Evolutionary conservation across 2,113 vertebrate genomes (phyloP), one percentile per base, ranked within the genome.

Genomic region (Cyrtonyx montezumae): DNA sequence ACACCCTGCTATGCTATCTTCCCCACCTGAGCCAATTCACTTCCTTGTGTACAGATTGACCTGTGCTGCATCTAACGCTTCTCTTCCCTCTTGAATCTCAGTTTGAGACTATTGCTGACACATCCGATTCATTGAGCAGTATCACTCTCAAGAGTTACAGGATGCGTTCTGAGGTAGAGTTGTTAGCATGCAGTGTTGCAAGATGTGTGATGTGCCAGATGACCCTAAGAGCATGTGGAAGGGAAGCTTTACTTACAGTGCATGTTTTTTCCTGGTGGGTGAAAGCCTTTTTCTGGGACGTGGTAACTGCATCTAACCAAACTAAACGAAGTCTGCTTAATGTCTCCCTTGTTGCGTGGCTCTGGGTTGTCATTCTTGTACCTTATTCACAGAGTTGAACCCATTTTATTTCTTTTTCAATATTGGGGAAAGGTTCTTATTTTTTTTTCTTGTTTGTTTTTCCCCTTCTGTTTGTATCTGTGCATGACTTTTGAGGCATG

Each of bases 101-200:
- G 99, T 99, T 98, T 98, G 98, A 99, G 96, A 98, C 98, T 91
- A 98, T 99, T 96, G 98, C 98, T 69, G 98, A 98, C 93, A 95
- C 97, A 6, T 98, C 98, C 20, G 98, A 99, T 84, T 98, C 98
- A 91, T 98, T 98, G 42, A 98, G 98, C 98, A 99, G 95, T 9
- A 98, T 99, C 95, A 99, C 98, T 42, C 98, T 99, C 95, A 99
- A 99, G 98, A 98, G 98, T 95, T 99, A 98, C 97, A 99, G 98
- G 58, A 97, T 97, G 96, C 98, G 97, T 97, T 96, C 98, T 21
- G 99, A 99, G 99, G 99, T 99, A 99, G 61, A 97, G 93, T 78
- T 16, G 6, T 53, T 66, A 68, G 82, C 53, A 82, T 84, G 91
- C 32, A 62, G 19, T 65, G 78, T 14, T 85, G 49, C 51, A 46